Base-by-base conservation (phyloP, 2,888 invertebrate species). In the Drosophila ustulata region DNA sequence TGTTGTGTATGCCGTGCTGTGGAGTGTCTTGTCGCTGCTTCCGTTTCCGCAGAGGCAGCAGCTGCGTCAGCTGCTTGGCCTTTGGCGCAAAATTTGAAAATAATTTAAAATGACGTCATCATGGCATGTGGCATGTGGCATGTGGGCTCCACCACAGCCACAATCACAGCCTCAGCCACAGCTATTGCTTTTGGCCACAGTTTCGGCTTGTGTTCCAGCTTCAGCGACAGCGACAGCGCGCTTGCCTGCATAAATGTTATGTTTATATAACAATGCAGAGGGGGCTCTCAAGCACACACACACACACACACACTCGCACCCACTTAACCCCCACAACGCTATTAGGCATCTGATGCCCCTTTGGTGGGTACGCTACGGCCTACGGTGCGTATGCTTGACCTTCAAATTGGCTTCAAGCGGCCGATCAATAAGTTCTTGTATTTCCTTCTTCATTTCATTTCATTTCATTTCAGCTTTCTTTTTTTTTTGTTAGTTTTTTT, bases 101-200 rank as follows among this genome's bases (percentile, higher is more conserved):
- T 88, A 88, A 86, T 84, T 86, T 57, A 72, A 71, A 82, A 62
- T 89, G 89, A 89, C 89, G 85, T 89, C 85, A 89, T 71, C 58
- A 53, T 61, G 43, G 68, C 62, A 43, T 52, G 58, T 46, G 49
- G 58, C 59, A 72, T 64, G 68, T 47, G 50, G 55, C 66, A 56
- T 63, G 61, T 32, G 46, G 61, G 13, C 45, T 25, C 49, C 30
- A 30, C 30, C 30, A 37, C 37, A 37, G 37, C 37, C n/a, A 4
- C 32, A 32, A 32, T 9, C 9, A 32, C 34, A 34, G 34, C 11
- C 32, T 25, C 30, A 43, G 32, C 11, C 28, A 28, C 9, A 51
- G 46, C 28, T 45, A 26, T 46, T 11, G 28, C n/a, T n/a, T 46
- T 18, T 45, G 43, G 37, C 41, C 13, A 26, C 41, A 41, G 6